phyloP scores from a whole-genome alignment of 1,140 invertebrate species.

The Colletes gigas region DNA sequence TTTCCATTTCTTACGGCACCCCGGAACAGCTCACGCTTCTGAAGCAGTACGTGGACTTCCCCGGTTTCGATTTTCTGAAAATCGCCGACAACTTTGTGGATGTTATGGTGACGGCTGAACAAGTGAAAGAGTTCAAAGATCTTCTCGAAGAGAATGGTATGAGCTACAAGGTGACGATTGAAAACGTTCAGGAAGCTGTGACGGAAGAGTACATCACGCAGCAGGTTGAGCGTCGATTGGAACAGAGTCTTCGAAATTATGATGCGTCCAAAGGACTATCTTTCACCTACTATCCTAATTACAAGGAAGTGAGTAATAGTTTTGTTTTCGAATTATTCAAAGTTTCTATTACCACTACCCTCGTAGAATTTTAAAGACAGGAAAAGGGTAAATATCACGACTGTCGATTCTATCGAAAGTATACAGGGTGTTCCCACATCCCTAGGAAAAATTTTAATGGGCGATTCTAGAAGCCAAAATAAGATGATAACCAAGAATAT shows the following conservation, averaged over 20 bases:
- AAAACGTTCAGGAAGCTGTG: slow-evolving; percentile 34
- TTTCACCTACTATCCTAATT: slow-evolving; percentile 42
- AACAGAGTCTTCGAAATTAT: too few species aligned
- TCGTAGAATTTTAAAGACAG: too few species aligned
- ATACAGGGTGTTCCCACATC: too few species aligned
- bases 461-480: too few species aligned
- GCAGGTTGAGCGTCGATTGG: background rate
- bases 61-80: slow-evolving; percentile 51
- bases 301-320: slow-evolving; percentile 31
- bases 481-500: too few species aligned
- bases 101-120: slow-evolving; percentile 40
- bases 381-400: too few species aligned
- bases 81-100: background rate
- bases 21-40: slow-evolving; percentile 29
- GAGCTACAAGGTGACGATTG: slow-evolving; percentile 35
- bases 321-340: background rate
- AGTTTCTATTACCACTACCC: too few species aligned
- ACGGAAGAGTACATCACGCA: slow-evolving; percentile 26
- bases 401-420: too few species aligned
- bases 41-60: background rate
- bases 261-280: background rate
- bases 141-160: slow-evolving; percentile 20
- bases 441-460: too few species aligned
- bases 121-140: slow-evolving; percentile 38
- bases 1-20: slow-evolving; percentile 33